phyloP scores from a whole-genome alignment of 1,140 invertebrate species.

The Calephelis virginiensis region DNA sequence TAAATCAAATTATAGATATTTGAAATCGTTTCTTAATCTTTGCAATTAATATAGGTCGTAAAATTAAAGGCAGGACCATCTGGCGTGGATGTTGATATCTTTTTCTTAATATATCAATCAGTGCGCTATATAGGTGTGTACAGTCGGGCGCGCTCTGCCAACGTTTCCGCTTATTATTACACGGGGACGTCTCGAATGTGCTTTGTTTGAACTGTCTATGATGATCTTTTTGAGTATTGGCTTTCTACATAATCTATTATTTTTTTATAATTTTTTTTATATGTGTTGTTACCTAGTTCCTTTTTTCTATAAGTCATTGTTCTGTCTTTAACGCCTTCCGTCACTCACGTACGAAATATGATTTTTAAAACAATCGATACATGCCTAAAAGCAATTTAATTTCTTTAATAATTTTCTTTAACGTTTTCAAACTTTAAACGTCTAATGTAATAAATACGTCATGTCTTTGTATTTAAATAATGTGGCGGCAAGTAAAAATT shows the following conservation, averaged over 20 bases:
- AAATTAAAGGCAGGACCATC: constrained; percentile 8
- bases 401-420: no score
- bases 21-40: constrained; percentile 1
- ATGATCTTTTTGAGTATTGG: constrained; percentile 25
- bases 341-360: no score
- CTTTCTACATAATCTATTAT: not conserved
- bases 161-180: constrained; percentile 55
- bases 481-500: no score
- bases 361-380: no score
- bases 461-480: no score
- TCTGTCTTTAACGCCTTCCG: no score
- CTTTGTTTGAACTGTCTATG: constrained; percentile 46
- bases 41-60: constrained; percentile 7
- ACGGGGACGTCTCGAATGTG: constrained; percentile 36
- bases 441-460: no score
- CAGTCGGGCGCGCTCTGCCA: constrained; percentile 24
- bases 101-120: constrained; percentile 18
- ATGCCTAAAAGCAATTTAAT: no score
- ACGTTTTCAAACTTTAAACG: no score
- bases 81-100: constrained; percentile 15
- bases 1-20: not conserved
- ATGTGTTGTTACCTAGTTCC: no score
- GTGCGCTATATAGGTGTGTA: constrained; percentile 22
- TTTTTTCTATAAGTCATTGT: no score
- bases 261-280: no score